Percentiles rank a stretch among this genome's conserved stretches.
Evolutionary conservation across 1,140 invertebrate species (phyloP).

Genomic region (Leptestheria dahalacensis): DNA sequence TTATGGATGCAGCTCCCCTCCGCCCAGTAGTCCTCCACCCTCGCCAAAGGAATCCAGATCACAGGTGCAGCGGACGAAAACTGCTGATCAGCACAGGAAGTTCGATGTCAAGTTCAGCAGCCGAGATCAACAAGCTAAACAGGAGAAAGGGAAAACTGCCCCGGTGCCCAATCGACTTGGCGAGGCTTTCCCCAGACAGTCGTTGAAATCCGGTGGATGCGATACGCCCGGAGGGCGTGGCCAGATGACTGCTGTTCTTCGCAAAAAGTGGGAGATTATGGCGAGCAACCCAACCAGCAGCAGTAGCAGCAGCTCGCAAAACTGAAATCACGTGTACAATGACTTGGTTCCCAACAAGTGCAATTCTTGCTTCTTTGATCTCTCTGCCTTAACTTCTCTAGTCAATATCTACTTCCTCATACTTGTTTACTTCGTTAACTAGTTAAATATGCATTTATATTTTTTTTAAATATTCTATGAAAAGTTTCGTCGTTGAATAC

Average conservation of each 20-base stretch:
- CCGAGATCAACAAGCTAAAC: too few relatives aligned
- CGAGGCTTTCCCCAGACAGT: not conserved
- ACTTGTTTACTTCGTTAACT: too few relatives aligned
- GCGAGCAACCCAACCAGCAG: not conserved
- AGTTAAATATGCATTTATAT: not conserved
- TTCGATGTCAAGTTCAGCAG: too few relatives aligned
- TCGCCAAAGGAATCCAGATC: not conserved
- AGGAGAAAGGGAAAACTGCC: not conserved
- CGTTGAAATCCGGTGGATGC: not conserved
- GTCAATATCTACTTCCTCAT: too few relatives aligned
- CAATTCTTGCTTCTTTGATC: not conserved
- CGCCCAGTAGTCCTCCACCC: not conserved
- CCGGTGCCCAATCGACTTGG: not conserved
- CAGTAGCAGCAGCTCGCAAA: not conserved
- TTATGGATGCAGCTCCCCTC: not conserved
- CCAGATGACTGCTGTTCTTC: not conserved
- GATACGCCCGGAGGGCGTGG: not conserved
- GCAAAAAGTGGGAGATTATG: not conserved
- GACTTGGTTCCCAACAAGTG: too few relatives aligned
- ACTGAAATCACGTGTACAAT: too few relatives aligned
- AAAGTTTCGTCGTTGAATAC: not conserved
- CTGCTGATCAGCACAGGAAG: too few relatives aligned
- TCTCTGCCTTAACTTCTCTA: too few relatives aligned
- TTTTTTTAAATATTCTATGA: not conserved
- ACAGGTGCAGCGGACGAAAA: not conserved